Evolutionary conservation across 2,113 vertebrate species (phyloP).

Genomic region (Pogonocichla stellata): DNA sequence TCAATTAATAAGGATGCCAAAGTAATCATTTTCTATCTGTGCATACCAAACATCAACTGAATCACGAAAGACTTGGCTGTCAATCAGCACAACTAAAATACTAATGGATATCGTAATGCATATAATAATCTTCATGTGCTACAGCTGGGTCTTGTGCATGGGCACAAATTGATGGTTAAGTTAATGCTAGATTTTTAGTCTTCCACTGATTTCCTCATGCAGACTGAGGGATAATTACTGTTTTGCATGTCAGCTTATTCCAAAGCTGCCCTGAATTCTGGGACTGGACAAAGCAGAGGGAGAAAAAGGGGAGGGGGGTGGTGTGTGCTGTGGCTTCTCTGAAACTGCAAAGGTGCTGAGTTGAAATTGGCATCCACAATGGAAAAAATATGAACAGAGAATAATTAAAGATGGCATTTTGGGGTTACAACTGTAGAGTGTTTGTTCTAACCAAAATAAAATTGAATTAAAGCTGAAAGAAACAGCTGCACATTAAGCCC

Average conservation of each 20-base stretch:
- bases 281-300: not conserved
- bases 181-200: slow-evolving; percentile 8
- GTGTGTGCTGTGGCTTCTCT: not conserved
- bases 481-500: slow-evolving; percentile 64
- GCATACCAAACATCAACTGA: not conserved
- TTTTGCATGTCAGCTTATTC: not conserved
- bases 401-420: slow-evolving; percentile 72
- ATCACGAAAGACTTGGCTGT: slow-evolving; percentile 28
- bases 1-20: slow-evolving; percentile 39
- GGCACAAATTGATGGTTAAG: slow-evolving; percentile 32
- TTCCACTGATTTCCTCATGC: slow-evolving; percentile 23
- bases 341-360: slow-evolving; percentile 20
- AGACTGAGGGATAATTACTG: slow-evolving; percentile 56
- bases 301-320: not conserved
- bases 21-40: slow-evolving; percentile 25
- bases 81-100: slow-evolving; percentile 19
- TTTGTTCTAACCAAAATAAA: slow-evolving; percentile 40
- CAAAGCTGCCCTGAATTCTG: slow-evolving; percentile 29
- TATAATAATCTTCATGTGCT: slow-evolving; percentile 1
- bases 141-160: slow-evolving; percentile 8
- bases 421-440: slow-evolving; percentile 50
- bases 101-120: slow-evolving; percentile 11
- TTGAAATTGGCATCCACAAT: slow-evolving; percentile 11
- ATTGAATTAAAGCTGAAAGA: slow-evolving; percentile 68
- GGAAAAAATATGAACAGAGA: not conserved